Evolutionary conservation across 2,113 vertebrate species (phyloP).

Genomic region (Pachycephala philippinensis): DNA sequence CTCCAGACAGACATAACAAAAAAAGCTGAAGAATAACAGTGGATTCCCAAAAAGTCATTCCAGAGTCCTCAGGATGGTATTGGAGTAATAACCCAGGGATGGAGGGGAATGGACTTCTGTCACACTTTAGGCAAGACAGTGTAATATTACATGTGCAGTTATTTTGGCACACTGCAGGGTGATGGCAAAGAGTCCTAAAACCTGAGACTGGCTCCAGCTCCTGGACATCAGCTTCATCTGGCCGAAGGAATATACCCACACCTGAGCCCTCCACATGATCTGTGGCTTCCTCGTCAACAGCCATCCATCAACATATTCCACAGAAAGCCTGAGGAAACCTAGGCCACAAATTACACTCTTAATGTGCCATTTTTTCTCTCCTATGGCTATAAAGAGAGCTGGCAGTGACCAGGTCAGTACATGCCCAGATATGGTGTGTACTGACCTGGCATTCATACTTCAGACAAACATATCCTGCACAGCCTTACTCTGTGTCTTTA

Average conservation of each 20-base stretch:
- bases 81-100: not conserved
- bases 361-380: not conserved
- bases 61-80: not conserved
- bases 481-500: not conserved
- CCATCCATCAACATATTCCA: not conserved
- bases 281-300: not conserved
- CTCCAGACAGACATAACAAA: not conserved
- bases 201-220: not conserved
- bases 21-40: not conserved
- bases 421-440: not conserved
- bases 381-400: not conserved
- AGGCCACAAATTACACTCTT: not conserved
- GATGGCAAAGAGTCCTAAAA: not conserved
- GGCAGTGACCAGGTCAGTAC: not conserved
- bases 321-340: not conserved
- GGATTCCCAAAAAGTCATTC: not conserved
- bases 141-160: not conserved
- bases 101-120: not conserved
- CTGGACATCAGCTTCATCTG: not conserved
- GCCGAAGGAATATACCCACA: not conserved
- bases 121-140: not conserved
- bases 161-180: not conserved
- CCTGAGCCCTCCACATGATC: not conserved
- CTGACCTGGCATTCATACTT: not conserved
- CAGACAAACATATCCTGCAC: not conserved